Evolutionary conservation across 2,888 invertebrate species (phyloP), one percentile per base, ranked within the genome.

Genomic region (Sericinus montela): DNA sequence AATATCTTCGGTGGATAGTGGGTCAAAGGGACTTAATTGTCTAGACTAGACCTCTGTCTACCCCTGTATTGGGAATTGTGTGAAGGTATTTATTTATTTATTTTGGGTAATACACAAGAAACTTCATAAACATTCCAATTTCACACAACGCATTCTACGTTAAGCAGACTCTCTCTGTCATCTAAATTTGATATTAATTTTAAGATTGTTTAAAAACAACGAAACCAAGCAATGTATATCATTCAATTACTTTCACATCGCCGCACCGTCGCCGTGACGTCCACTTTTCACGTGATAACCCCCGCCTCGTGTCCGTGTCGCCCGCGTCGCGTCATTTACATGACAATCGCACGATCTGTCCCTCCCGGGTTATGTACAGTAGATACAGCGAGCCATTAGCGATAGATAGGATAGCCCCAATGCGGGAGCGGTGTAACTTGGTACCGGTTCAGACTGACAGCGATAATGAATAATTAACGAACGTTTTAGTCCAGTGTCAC

Each of bases 251-350:
- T 39, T 14, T n/a, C 23, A 23, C 13, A 10, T 10, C 28, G 15
- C 5, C 10, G 32, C 32, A 25, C 32, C 11, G 11, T 32, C 32
- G 45, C 8, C 8, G n/a, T 6, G 34, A 4, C 9, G 15, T n/a
- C 8, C 8, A 14, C 23, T 15, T 11, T 32, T 4, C 1, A 34
- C 45, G 32, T 32, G 39, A 14, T 41, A 15, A 29, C 41, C 41
- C n/a, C 45, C 45, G 48, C 50, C 52, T 52, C 58, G 55, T 47
- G 55, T 51, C 58, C 57, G 58, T 56, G 51, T 58, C 61, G 60
- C 53, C 54, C 53, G 55, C 62, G 61, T 54, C 53, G 54, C 45
- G 54, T 44, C 57, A 67, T 67, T 67, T 63, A 65, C 67, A 67
- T 67, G 55, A 67, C 67, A 67, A 67, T 66, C 55, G 46, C 43